Evolutionary conservation across 1,140 invertebrate species (phyloP), one percentile per base, ranked within the genome.

Genomic region (Heliconius eleuchia): DNA sequence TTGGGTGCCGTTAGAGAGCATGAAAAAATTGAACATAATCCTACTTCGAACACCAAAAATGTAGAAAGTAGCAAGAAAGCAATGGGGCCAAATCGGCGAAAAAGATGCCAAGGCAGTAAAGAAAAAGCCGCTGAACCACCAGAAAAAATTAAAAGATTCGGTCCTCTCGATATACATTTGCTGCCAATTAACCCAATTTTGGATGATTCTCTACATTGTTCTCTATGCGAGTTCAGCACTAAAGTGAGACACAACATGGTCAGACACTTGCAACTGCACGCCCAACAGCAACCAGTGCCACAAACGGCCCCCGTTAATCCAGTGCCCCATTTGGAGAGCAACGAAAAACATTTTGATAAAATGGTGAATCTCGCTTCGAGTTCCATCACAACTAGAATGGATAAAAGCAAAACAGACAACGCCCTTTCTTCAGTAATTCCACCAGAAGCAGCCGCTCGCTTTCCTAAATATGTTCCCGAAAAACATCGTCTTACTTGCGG

Each of bases 311-410:
- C 96, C 0, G 96, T 97, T 0, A 98, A 98, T 94, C 97, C 97
- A 0, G 97, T 98, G 0, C 97, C 97, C 0, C 97, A 97, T 89
- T 91, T 97, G 27, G 96, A 97, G 73, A 96, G 96, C 50, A 97
- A 96, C 78, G 97, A 97, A 85, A 96, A 95, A 81, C 97, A 97
- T 96, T 98, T 98, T 87, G 97, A 98, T 87, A 97, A 97, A 89
- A 98, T 98, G 97, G 95, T 96, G 0, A 98, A 98, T 89, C 92
- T 97, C 19, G 97, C 97, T 0, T 96, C 96, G 34, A 97, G 97
- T 87, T 97, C 97, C 1, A 95, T 96, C 82, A 93, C 94, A 72
- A 94, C 93, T 75, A 94, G 95, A 71, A 78, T 71, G 9, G 89
- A 91, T 3, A 87, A 84, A 72, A 74, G 71, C 30, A 84, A 82